A percentile compares a stretch with the other conserved stretches of the same genome.
Evolutionary conservation across 2,113 vertebrate genomes (phyloP).

Genomic region (Australoheros scitulus): DNA sequence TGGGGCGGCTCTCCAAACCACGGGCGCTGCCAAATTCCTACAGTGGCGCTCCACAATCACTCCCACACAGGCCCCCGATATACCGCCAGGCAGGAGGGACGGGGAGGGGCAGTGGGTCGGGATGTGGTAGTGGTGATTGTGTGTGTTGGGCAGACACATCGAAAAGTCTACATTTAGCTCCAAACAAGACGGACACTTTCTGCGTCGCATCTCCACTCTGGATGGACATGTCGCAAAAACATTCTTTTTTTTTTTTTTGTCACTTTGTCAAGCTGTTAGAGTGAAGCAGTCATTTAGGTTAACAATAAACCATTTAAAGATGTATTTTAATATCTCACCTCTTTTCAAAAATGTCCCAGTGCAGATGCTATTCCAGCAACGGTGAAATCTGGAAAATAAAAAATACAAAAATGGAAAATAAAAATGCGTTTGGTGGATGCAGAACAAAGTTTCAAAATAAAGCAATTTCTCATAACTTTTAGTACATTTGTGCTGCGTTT

Average conservation of each 20-base stretch:
- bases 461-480: slow-evolving; percentile 67
- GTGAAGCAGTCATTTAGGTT: slow-evolving; percentile 21
- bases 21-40: slow-evolving; percentile 96
- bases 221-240: neutral
- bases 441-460: slow-evolving; percentile 69
- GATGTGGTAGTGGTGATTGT: slow-evolving; percentile 1
- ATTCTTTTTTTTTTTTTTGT: neutral
- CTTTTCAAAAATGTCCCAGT: slow-evolving; percentile 39
- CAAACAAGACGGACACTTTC: slow-evolving; percentile 35
- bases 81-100: slow-evolving; percentile 70
- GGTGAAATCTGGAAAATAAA: slow-evolving; percentile 49
- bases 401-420: slow-evolving; percentile 1
- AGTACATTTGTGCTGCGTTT: slow-evolving; percentile 66
- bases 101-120: neutral
- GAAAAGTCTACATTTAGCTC: slow-evolving; percentile 55
- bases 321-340: slow-evolving; percentile 52
- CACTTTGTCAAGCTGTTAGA: neutral
- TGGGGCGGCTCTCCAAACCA: slow-evolving; percentile 94
- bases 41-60: slow-evolving; percentile 96
- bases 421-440: slow-evolving; percentile 40
- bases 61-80: slow-evolving; percentile 87
- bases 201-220: neutral
- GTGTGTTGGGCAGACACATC: slow-evolving; percentile 33
- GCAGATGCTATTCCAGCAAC: slow-evolving; percentile 58
- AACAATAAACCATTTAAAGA: slow-evolving; percentile 4